Evolutionary conservation across 1,140 invertebrate genomes (phyloP).

Genomic region (Drosophila suzukii): DNA sequence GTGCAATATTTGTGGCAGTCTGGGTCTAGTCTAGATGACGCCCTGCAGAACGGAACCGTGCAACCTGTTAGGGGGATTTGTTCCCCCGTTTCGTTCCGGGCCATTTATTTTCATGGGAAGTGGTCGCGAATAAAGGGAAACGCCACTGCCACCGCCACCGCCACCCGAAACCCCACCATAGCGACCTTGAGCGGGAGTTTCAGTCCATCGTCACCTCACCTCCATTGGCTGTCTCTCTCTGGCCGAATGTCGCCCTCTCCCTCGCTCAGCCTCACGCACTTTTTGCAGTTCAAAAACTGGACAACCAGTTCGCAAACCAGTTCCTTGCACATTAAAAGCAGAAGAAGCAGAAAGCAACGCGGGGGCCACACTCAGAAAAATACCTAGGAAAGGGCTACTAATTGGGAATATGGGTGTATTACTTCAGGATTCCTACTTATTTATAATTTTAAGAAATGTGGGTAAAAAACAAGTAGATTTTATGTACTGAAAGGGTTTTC

Average conservation of each 20-base stretch:
- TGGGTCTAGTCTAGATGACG: conserved; percentile 74
- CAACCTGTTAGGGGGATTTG: conserved; percentile 43
- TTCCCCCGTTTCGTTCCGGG: conserved; percentile 51
- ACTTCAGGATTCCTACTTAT: too few relatives aligned
- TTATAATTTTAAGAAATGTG: too few relatives aligned
- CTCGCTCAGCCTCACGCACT: conserved; percentile 39
- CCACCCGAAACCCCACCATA: conserved; percentile 22
- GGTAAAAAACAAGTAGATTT: too few relatives aligned
- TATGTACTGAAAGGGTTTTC: too few relatives aligned
- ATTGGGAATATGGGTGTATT: too few relatives aligned
- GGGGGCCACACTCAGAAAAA: conserved; percentile 29
- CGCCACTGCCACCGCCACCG: conserved; percentile 3
- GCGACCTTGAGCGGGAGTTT: conserved; percentile 51
- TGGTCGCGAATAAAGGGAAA: conserved; percentile 54
- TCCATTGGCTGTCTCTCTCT: conserved; percentile 14
- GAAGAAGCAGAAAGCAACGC: conserved; percentile 34
- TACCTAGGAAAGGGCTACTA: too few relatives aligned
- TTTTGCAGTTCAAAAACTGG: conserved; percentile 46
- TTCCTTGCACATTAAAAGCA: conserved; percentile 46
- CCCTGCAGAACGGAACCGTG: conserved; percentile 42
- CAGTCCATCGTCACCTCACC: conserved; percentile 32
- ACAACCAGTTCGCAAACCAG: conserved; percentile 58
- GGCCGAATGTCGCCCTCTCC: neutral
- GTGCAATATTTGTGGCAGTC: conserved; percentile 11
- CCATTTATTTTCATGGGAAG: conserved; percentile 76